Conservation (phyloP, 2,888 invertebrate genomes). For the Tortrix viridana region DNA sequence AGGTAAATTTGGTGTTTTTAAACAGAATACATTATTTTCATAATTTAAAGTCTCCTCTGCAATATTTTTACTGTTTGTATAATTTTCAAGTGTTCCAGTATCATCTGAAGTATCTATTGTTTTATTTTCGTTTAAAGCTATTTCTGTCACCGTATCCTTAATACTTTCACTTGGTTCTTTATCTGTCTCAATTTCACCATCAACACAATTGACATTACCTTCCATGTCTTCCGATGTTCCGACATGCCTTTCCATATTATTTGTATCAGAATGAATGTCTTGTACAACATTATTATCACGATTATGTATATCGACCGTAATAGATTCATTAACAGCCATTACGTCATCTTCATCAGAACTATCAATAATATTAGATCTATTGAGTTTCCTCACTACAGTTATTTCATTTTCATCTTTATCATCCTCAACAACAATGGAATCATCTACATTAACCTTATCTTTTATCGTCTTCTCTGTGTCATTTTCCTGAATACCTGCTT, state of each 20-base stretch:
- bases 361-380: slow-evolving; percentile 49
- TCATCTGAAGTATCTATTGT: not conserved
- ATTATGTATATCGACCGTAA: slow-evolving; percentile 49
- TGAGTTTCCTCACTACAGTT: slow-evolving; percentile 47
- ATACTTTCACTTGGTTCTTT: not conserved
- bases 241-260: not conserved
- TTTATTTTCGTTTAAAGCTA: slow-evolving; percentile 8
- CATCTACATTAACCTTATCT: not conserved
- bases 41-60: slow-evolving; percentile 7
- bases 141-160: slow-evolving; percentile 26
- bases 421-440: slow-evolving; percentile 36
- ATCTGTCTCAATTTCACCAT: not conserved
- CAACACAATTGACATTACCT: not conserved
- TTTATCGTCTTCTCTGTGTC: not conserved
- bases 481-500: slow-evolving; percentile 1
- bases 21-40: not conserved
- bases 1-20: slow-evolving; percentile 1
- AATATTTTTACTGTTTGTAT: slow-evolving; percentile 14
- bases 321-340: slow-evolving; percentile 46
- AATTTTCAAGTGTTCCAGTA: slow-evolving; percentile 24
- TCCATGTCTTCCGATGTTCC: not conserved
- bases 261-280: slow-evolving; percentile 6
- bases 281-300: not conserved
- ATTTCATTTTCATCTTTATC: slow-evolving; percentile 40
- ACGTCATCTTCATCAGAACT: slow-evolving; percentile 55